Percentiles rank a stretch among this genome's conserved stretches.
Conservation (phyloP, 2,888 invertebrate species). For the Drosophila diplacantha region DNA sequence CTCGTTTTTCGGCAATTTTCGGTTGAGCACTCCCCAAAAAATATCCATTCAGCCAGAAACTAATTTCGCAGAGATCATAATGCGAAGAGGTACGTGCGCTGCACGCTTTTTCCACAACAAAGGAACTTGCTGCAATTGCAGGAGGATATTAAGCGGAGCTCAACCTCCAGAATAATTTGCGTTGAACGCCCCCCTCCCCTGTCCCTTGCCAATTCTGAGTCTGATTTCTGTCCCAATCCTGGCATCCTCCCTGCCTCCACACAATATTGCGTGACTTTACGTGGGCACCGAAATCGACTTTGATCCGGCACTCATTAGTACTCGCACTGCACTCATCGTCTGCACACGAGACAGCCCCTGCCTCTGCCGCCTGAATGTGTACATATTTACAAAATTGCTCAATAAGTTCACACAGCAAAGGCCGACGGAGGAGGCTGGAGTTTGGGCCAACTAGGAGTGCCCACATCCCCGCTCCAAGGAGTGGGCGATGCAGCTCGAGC, state of each 20-base stretch:
- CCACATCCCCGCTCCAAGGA: slow-evolving; percentile 18
- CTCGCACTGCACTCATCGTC: slow-evolving; percentile 47
- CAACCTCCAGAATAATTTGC: slow-evolving; percentile 12
- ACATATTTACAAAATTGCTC: slow-evolving; percentile 53
- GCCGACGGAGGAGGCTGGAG: slow-evolving; percentile 20
- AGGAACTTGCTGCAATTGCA: slow-evolving; percentile 42
- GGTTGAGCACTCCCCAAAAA: slow-evolving; percentile 26
- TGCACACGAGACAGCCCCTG: slow-evolving; percentile 5
- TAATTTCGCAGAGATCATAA: slow-evolving; percentile 45
- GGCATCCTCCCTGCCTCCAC: slow-evolving; percentile 36
- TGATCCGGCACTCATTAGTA: slow-evolving; percentile 57
- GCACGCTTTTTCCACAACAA: slow-evolving; percentile 47
- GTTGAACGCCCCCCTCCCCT: slow-evolving; percentile 9
- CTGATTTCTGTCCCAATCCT: slow-evolving; percentile 21
- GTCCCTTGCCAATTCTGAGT: slow-evolving; percentile 8
- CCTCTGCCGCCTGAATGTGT: slow-evolving; percentile 17
- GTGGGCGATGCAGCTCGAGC: slow-evolving; percentile 48
- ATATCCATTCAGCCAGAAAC: slow-evolving; percentile 31
- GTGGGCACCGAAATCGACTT: slow-evolving; percentile 60
- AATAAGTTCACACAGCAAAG: slow-evolving; percentile 43
- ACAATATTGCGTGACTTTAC: slow-evolving; percentile 59
- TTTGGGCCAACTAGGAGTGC: slow-evolving; percentile 57
- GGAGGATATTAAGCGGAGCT: slow-evolving; percentile 10
- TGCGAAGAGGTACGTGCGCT: slow-evolving; percentile 57
- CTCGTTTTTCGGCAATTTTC: slow-evolving; percentile 56